Evolutionary conservation across 2,113 vertebrate genomes (phyloP), one percentile per base, ranked within the genome.

Genomic region (Xenotilapia longispinis): DNA sequence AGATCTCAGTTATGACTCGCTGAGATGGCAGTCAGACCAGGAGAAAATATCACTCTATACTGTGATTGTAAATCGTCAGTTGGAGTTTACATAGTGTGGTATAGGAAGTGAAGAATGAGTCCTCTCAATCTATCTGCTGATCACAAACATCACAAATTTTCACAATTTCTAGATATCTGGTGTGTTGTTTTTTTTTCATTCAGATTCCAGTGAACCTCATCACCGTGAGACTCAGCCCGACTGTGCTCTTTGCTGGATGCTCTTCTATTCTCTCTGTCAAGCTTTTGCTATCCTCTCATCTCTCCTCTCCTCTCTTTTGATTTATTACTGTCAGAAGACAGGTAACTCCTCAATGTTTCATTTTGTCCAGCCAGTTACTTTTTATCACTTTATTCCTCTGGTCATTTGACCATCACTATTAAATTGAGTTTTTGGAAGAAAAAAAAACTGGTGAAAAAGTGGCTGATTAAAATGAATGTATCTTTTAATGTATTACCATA

Each of bases 351-450:
- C 12, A 23, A 23, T 6, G 12, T 15, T 70, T 26, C 3, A 45
- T 15, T 73, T 33, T 45, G 38, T 73, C 7, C n/a, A 73, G 38
- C 5, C 38, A 45, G 13, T 38, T 38, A 38, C 10, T 42, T 70
- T 70, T 70, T 6, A 42, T 70, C n/a, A 15, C 12, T 23, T 70
- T 23, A 23, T 42, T 70, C 0, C 65, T 70, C 7, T 70, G 63
- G 38, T 70, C 12, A 42, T 70, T 70, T 70, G n/a, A 70, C 13
- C 65, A 23, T 70, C 38, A 42, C 5, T 26, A 42, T 73, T 45
- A 28, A 4, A 7, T 8, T 13, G 7, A 21, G 4, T 42, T 70
- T 70, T 70, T 42, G 21, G 5, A 0, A 0, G 0, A 14, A 70
- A 19, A 7, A 68, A 42, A 70, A 65, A 55, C 5, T 17, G 57